Evolutionary conservation across 2,888 invertebrate species (phyloP).

Genomic region (Calephelis perditalis): DNA sequence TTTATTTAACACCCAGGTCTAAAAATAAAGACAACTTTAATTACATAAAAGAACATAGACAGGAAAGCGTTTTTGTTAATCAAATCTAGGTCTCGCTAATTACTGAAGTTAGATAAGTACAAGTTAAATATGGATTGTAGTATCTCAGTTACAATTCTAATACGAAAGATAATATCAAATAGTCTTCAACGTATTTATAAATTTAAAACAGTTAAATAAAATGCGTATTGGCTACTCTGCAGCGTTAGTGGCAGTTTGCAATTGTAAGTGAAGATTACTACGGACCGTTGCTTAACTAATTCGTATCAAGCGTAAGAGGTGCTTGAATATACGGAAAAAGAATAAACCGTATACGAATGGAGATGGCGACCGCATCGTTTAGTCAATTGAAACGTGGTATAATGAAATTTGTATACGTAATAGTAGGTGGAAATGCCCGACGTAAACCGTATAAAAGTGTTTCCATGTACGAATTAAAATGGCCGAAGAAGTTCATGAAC

Average conservation of each 20-base stretch:
- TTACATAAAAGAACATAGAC: no score
- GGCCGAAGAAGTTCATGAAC: slow-evolving; percentile 40
- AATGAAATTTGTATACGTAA: slow-evolving; percentile 52
- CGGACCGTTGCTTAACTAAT: slow-evolving; percentile 61
- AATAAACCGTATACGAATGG: slow-evolving; percentile 43
- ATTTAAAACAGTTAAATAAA: slow-evolving; percentile 32
- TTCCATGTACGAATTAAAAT: slow-evolving; percentile 53
- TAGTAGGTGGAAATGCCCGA: slow-evolving; percentile 41
- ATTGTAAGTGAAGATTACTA: slow-evolving; percentile 63
- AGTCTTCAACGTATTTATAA: not conserved
- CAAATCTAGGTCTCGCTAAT: no score
- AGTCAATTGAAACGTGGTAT: slow-evolving; percentile 48
- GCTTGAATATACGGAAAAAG: slow-evolving; percentile 42
- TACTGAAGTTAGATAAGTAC: no score
- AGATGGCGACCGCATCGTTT: slow-evolving; percentile 39
- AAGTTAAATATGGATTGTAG: no score
- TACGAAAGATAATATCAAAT: slow-evolving; percentile 4
- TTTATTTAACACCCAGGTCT: no score
- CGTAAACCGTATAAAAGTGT: slow-evolving; percentile 50
- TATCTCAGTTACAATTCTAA: not conserved
- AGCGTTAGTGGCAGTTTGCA: slow-evolving; percentile 56
- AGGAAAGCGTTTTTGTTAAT: no score
- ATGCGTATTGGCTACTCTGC: slow-evolving; percentile 55
- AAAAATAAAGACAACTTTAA: no score
- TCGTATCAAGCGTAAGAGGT: slow-evolving; percentile 55